Evolutionary conservation across 2,888 invertebrate species (phyloP).

Genomic region (Drosophila koepferae): DNA sequence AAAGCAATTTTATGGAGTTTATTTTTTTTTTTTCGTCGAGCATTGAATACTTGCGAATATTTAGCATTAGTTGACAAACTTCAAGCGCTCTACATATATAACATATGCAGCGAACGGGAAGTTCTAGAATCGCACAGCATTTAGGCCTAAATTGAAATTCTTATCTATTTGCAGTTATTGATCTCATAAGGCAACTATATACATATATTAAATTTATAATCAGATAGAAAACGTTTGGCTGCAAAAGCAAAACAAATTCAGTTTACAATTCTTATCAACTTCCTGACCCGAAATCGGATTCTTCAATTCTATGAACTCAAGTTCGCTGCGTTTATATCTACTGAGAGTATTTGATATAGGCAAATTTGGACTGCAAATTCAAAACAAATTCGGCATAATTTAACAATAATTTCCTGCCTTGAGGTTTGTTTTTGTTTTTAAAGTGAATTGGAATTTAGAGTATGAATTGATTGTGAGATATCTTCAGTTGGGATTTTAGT

Average conservation of each 20-base stretch:
- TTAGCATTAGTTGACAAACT: conserved; percentile 8
- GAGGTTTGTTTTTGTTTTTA: neutral
- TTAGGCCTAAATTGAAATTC: neutral
- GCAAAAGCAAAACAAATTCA: neutral
- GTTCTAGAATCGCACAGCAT: too few relatives aligned
- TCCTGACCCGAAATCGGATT: conserved; percentile 1
- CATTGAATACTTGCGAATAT: conserved; percentile 19
- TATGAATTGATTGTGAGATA: neutral
- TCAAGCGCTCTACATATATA: neutral
- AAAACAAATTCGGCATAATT: neutral
- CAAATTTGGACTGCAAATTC: neutral
- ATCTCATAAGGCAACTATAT: neutral
- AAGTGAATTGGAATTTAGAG: neutral
- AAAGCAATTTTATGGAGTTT: conserved; percentile 54
- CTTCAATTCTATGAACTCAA: neutral
- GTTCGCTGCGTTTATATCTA: neutral
- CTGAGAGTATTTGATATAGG: neutral
- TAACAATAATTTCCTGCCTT: neutral
- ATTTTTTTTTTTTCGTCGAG: neutral
- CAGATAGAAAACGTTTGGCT: too few relatives aligned
- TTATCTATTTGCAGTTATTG: neutral
- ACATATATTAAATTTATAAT: neutral
- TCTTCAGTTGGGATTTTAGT: neutral
- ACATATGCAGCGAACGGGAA: conserved; percentile 18
- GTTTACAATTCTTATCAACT: neutral